Conservation (phyloP, 2,888 invertebrate species). For the Miltochrista miniata region DNA sequence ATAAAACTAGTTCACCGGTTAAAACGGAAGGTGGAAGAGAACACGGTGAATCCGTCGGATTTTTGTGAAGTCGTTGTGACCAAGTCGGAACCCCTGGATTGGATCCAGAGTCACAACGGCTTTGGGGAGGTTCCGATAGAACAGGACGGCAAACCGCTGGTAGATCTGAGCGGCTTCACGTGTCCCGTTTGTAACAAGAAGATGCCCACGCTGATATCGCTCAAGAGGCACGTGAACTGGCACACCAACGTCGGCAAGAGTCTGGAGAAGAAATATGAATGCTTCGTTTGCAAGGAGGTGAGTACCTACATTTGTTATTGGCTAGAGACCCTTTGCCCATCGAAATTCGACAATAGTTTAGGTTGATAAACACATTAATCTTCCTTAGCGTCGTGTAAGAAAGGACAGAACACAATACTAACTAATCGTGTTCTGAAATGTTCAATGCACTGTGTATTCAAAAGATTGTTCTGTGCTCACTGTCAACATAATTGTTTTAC, state of each 20-base stretch:
- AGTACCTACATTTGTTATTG: background rate
- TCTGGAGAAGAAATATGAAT: constrained; percentile 65
- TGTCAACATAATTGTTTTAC: background rate
- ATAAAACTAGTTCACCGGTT: constrained; percentile 73
- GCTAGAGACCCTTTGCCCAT: no score
- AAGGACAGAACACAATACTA: no score
- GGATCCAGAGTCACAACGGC: constrained; percentile 79
- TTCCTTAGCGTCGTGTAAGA: no score
- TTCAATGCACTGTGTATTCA: no score
- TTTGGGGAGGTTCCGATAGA: constrained; percentile 64
- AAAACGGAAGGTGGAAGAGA: constrained; percentile 46
- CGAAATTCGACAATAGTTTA: no score
- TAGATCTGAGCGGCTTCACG: constrained; percentile 66
- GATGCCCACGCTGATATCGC: constrained; percentile 69
- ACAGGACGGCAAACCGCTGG: constrained; percentile 35
- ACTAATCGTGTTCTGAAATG: no score
- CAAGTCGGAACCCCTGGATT: constrained; percentile 79
- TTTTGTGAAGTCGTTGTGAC: constrained; percentile 84
- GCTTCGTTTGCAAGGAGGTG: constrained; percentile 76
- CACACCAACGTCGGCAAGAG: constrained; percentile 70
- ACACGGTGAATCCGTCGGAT: constrained; percentile 67
- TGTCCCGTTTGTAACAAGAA: constrained; percentile 75
- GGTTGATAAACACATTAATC: no score
- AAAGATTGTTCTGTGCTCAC: no score
- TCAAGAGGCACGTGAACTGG: constrained; percentile 77